These are phyloP conservation scores for Raja brachyura DNA, from an alignment of 2,113 vertebrate genomes.

Conservation along the genomic window DNA sequence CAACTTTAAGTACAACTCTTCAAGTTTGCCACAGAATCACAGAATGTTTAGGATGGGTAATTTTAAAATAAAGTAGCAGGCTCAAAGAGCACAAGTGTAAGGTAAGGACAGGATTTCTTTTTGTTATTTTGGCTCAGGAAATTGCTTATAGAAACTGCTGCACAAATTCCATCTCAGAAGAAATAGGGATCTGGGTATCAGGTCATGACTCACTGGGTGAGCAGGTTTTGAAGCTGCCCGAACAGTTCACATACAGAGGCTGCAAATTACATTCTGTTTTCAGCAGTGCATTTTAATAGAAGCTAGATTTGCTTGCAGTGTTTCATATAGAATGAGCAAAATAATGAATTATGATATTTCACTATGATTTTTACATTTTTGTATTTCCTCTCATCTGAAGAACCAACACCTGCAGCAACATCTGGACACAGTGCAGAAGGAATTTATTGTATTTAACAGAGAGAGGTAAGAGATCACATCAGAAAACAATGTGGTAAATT, in stretches of 20 bases:
- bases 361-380: not conserved
- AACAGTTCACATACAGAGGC: not conserved
- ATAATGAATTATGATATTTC: not conserved
- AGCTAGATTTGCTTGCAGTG: not conserved
- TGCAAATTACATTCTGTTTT: not conserved
- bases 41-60: not conserved
- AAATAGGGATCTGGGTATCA: not conserved
- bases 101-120: not conserved
- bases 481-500: not conserved
- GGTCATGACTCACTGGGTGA: not conserved
- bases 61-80: not conserved
- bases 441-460: conserved; percentile 97
- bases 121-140: not conserved
- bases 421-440: conserved; percentile 79
- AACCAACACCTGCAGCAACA: conserved; percentile 77
- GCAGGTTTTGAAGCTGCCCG: not conserved
- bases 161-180: not conserved
- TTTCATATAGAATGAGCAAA: not conserved
- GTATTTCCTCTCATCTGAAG: conserved; percentile 50
- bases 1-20: too few relatives aligned
- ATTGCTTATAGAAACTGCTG: not conserved
- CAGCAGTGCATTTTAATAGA: not conserved
- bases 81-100: not conserved
- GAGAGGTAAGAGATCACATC: conserved; percentile 73
- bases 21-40: not conserved